Evolutionary conservation across 2,888 invertebrate genomes (phyloP).

Genomic region (Pilophorus perplexus): DNA sequence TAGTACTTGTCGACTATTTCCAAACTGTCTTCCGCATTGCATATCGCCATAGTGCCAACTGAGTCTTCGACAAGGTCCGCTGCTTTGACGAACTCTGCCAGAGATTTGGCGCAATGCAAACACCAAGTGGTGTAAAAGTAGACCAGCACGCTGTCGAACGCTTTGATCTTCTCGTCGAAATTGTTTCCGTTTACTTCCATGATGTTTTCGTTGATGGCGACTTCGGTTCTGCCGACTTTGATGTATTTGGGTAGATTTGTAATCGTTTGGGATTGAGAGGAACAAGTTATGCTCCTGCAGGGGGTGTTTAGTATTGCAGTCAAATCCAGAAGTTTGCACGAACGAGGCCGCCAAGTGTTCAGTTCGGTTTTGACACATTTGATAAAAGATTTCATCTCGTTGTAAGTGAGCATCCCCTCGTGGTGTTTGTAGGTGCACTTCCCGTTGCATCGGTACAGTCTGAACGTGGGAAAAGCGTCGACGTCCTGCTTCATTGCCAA

Average conservation of each 20-base stretch:
- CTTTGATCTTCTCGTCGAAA: conserved; percentile 15
- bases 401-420: conserved; percentile 6
- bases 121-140: conserved; percentile 32
- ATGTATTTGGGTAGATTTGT: background rate
- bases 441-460: conserved; percentile 23
- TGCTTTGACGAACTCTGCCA: conserved; percentile 17
- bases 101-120: background rate
- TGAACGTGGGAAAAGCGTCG: conserved; percentile 31
- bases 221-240: conserved; percentile 15
- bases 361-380: background rate
- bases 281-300: background rate
- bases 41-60: conserved; percentile 22
- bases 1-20: conserved; percentile 29
- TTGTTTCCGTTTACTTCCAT: conserved; percentile 16
- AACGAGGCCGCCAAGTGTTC: background rate
- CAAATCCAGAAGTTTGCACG: background rate
- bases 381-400: conserved; percentile 12
- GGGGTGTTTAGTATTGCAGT: background rate
- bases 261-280: background rate
- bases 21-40: conserved; percentile 28
- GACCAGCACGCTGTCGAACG: conserved; percentile 13
- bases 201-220: background rate
- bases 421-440: conserved; percentile 19
- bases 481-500: conserved; percentile 1
- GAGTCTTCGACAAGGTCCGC: background rate